Base-by-base conservation (phyloP, 2,797 vertebrate genomes). In the Pseudomugil tenellus region DNA sequence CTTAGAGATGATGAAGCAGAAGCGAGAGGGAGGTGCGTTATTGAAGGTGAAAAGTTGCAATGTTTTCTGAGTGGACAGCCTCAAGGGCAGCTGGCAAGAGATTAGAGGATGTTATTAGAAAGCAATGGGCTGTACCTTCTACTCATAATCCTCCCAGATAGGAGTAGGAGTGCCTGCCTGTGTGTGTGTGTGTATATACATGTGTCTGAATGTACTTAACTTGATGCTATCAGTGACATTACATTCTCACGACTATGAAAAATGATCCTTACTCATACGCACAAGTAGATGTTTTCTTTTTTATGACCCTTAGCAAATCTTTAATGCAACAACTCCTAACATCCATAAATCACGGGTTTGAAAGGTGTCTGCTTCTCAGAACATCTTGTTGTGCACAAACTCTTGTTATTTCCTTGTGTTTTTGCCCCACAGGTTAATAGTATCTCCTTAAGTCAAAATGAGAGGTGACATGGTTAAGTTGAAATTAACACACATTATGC, bases 71-170 rank as follows among this genome's bases (percentile, higher is more conserved):
- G 86, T 89, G 86, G 90, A 89, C 86, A 87, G 80, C 90, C 85
- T 90, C 89, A 86, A 89, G 87, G 87, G 86, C 86, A 84, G 83
- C 83, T 79, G 83, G 87, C 85, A 62, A 85, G 80, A 90, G 89
- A 92, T 91, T 91, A 91, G 79, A 88, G 83, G 81, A 88, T 90
- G 92, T 92, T 92, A 91, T 92, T 90, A 90, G 85, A 91, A 92
- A 90, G 90, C 91, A 89, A 91, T 93, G 88, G 91, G 84, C 87
- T 91, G 91, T 89, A 88, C 88, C 84, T 55, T 80, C 77, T 77
- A 67, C 81, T 87, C 83, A 88, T 88, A 92, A 90, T 89, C 85
- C 89, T 87, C 83, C 84, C 77, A 77, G 77, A 61, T 55, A 64
- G 70, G 80, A 74, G 3, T 0, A 19, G 6, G 41, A n/a, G 23